Percentiles rank a stretch among this genome's conserved stretches.
Conservation (phyloP, 2,888 invertebrate species). For the Malacosoma neustria region DNA sequence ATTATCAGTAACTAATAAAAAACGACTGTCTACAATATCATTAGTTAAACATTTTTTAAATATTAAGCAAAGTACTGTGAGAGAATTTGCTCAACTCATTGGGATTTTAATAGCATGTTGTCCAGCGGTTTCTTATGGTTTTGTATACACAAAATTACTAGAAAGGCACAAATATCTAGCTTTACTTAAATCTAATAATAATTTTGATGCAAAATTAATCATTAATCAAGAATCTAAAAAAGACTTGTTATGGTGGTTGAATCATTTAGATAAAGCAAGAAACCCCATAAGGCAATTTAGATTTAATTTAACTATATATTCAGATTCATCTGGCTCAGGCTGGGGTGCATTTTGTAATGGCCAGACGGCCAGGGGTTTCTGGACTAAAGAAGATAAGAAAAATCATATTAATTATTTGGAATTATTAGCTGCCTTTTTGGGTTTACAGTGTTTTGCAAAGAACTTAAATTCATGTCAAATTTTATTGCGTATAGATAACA, state of each 20-base stretch:
- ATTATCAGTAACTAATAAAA: background rate
- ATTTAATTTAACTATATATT: background rate
- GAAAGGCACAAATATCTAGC: too few species aligned
- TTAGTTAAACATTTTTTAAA: too few species aligned
- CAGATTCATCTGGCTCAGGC: background rate
- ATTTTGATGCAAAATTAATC: background rate
- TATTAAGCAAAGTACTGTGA: background rate
- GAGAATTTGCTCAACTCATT: background rate
- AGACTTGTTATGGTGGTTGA: background rate
- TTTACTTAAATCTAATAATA: background rate
- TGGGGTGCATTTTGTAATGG: background rate
- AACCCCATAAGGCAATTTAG: background rate
- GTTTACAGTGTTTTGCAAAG: slow-evolving; percentile 2
- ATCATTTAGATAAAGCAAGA: too few species aligned
- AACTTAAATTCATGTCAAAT: slow-evolving; percentile 2
- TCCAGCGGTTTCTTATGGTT: background rate
- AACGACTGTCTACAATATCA: too few species aligned
- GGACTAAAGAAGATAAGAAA: background rate
- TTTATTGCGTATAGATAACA: background rate
- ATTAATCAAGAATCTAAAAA: background rate
- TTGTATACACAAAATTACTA: too few species aligned
- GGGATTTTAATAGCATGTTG: background rate
- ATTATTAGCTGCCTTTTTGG: background rate
- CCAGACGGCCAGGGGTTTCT: background rate
- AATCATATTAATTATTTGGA: background rate